Percentiles rank a stretch among this genome's conserved stretches.
These are phyloP conservation scores for Scrobipalpa atriplicella DNA, from an alignment of 2,888 invertebrate genomes.

Conservation along the genomic window DNA sequence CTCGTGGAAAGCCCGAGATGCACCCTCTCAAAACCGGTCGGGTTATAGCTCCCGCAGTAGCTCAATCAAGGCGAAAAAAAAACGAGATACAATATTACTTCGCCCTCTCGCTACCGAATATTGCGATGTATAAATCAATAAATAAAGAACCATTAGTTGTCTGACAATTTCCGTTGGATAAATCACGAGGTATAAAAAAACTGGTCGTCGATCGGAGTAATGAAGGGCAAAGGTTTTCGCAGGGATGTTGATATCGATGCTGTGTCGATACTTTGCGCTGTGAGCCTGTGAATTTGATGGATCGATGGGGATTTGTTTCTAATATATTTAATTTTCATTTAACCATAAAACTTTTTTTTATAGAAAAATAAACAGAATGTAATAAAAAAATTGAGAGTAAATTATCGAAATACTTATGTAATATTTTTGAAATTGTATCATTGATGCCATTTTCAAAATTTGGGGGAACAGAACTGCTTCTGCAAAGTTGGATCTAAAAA, in stretches of 20 bases:
- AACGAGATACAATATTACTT: constrained; percentile 57
- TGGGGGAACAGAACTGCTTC: too few relatives aligned
- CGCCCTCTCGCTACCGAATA: constrained; percentile 77
- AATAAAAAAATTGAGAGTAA: too few relatives aligned
- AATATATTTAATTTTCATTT: too few relatives aligned
- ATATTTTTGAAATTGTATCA: too few relatives aligned
- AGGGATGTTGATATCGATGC: constrained; percentile 43
- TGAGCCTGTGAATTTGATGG: not conserved
- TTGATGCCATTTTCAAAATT: too few relatives aligned
- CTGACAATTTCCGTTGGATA: constrained; percentile 80
- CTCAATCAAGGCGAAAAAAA: constrained; percentile 65
- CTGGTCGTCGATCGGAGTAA: constrained; percentile 53
- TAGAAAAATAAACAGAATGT: too few relatives aligned
- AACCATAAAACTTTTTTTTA: too few relatives aligned
- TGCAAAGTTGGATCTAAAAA: too few relatives aligned
- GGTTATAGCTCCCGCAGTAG: constrained; percentile 49
- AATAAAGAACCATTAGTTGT: constrained; percentile 81
- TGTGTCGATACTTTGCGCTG: constrained; percentile 1
- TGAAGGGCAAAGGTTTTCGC: constrained; percentile 56
- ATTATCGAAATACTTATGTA: too few relatives aligned
- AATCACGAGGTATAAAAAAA: constrained; percentile 73
- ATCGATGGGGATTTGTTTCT: too few relatives aligned
- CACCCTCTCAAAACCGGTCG: constrained; percentile 4
- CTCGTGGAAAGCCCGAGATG: constrained; percentile 27
- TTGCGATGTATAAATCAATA: constrained; percentile 79